A percentile compares a stretch with the other conserved stretches of the same genome.
These are phyloP conservation scores for Lucilia sericata DNA, from an alignment of 1,140 invertebrate genomes.

Conservation along the genomic window DNA sequence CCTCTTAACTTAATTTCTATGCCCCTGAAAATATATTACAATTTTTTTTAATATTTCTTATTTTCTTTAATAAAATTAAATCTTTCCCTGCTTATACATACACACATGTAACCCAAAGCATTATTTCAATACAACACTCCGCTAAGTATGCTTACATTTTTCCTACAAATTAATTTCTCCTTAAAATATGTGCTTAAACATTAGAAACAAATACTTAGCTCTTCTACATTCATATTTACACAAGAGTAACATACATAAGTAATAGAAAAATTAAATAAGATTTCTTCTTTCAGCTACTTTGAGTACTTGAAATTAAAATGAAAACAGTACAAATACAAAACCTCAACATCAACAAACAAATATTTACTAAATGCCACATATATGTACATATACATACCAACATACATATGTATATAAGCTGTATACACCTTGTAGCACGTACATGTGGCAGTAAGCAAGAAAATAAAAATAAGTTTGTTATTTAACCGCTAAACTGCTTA, in stretches of 20 bases:
- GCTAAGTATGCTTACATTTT: not conserved
- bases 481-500: slow-evolving; percentile 49
- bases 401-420: no score
- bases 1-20: no score
- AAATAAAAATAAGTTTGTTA: slow-evolving; percentile 45
- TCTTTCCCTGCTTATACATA: not conserved
- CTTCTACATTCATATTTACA: not conserved
- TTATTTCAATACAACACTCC: not conserved
- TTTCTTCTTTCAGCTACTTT: not conserved
- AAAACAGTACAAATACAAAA: not conserved
- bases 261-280: slow-evolving; percentile 3
- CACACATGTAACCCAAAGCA: no score
- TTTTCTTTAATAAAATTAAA: not conserved
- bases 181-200: not conserved
- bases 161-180: slow-evolving; percentile 11
- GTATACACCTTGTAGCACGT: not conserved
- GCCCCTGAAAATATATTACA: not conserved
- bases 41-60: not conserved
- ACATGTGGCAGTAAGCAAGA: not conserved
- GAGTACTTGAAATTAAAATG: slow-evolving; percentile 2
- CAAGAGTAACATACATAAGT: not conserved
- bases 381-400: not conserved
- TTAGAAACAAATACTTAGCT: not conserved
- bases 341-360: slow-evolving; percentile 37
- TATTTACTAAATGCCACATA: slow-evolving; percentile 34